Percentiles rank a stretch among this genome's conserved stretches.
Evolutionary conservation across 2,797 vertebrate genomes (phyloP).

Genomic region (Mycteria americana): DNA sequence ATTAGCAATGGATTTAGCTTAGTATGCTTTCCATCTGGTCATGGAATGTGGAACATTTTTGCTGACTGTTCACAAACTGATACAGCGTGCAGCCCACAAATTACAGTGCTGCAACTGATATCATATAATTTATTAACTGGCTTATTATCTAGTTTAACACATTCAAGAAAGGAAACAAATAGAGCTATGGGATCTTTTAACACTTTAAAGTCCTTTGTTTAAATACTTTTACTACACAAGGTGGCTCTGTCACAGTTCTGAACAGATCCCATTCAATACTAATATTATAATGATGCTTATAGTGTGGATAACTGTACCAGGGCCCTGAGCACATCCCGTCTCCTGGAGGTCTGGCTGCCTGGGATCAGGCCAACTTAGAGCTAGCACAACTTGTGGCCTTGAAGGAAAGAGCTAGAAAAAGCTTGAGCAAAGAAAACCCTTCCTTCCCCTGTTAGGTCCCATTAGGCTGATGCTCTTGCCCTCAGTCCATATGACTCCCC

Average conservation of each 20-base stretch:
- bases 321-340: not conserved
- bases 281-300: not conserved
- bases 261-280: not conserved
- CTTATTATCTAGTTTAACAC: not conserved
- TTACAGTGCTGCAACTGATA: not conserved
- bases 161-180: not conserved
- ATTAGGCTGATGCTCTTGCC: not conserved
- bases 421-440: not conserved
- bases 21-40: not conserved
- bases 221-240: not conserved
- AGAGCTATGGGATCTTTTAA: not conserved
- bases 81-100: not conserved
- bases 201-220: not conserved
- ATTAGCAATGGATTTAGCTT: not conserved
- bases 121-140: not conserved
- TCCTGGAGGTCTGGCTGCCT: not conserved
- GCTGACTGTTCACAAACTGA: not conserved
- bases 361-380: not conserved
- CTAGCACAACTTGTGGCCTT: not conserved
- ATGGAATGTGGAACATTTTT: not conserved
- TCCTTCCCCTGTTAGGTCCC: not conserved
- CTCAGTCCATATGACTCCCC: not conserved
- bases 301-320: accelerated
- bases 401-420: not conserved
- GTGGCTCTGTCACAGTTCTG: not conserved